These are phyloP conservation scores for Paraescarpia echinospica DNA, from an alignment of 1,140 invertebrate species.

Conservation along the genomic window DNA sequence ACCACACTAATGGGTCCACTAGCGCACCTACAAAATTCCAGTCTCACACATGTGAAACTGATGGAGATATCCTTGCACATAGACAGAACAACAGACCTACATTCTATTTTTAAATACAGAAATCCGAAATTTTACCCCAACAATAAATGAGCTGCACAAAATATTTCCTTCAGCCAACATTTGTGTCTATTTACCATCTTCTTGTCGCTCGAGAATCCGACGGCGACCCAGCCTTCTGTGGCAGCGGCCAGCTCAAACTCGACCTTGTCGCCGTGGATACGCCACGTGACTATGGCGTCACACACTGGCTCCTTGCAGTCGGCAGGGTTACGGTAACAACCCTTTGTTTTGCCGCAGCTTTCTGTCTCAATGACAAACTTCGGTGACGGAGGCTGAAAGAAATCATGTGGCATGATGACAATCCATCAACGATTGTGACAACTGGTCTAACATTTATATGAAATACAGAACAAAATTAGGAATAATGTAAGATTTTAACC, in stretches of 20 bases:
- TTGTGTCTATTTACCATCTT: slow-evolving; percentile 66
- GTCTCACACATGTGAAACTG: too few relatives aligned
- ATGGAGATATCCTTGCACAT: too few relatives aligned
- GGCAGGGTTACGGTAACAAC: slow-evolving; percentile 50
- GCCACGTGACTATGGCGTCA: slow-evolving; percentile 53
- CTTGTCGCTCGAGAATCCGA: slow-evolving; percentile 72
- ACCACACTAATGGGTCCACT: background rate
- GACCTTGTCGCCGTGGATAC: slow-evolving; percentile 13
- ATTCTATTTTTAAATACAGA: too few relatives aligned
- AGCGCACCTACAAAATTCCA: too few relatives aligned
- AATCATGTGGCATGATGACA: background rate
- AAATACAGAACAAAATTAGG: too few relatives aligned
- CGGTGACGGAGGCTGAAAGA: slow-evolving; percentile 23
- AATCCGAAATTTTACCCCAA: background rate
- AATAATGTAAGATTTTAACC: too few relatives aligned
- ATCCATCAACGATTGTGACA: background rate
- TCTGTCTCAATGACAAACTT: slow-evolving; percentile 38
- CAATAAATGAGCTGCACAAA: slow-evolving; percentile 9
- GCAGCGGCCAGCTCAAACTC: slow-evolving; percentile 28
- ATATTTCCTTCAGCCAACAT: background rate
- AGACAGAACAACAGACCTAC: too few relatives aligned
- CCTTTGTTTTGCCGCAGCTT: slow-evolving; percentile 47
- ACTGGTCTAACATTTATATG: too few relatives aligned
- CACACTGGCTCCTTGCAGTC: slow-evolving; percentile 48
- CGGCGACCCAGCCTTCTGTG: slow-evolving; percentile 63